These are phyloP conservation scores for silkworm (Bombyx mori) DNA, from an alignment of 1,140 invertebrate species.

Conservation along the genomic window ASM3026992v2 NC_085125.1:4918001-4918500, in stretches of 20 bases:
- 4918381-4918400: constrained; percentile 60
- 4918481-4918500: too few relatives aligned
- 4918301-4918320: constrained; percentile 54
- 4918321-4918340: constrained; percentile 58
- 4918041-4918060: too few relatives aligned
- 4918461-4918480: too few relatives aligned
- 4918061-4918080: too few relatives aligned
- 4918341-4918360: constrained; percentile 52
- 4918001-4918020: too few relatives aligned
- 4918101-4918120: background rate
- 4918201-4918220: background rate
- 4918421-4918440: constrained; percentile 51
- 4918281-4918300: constrained; percentile 25
- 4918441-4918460: background rate
- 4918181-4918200: background rate
- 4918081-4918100: too few relatives aligned
- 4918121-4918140: background rate
- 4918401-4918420: constrained; percentile 55
- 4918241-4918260: constrained; percentile 1
- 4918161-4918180: constrained; percentile 5
- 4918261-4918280: too few relatives aligned
- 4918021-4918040: too few relatives aligned
- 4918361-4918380: constrained; percentile 55
- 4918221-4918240: background rate
- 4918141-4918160: constrained; percentile 14